Evolutionary conservation across 2,113 vertebrate species (phyloP), one percentile per base, ranked within the genome.

Genomic region (Picathartes gymnocephalus): DNA sequence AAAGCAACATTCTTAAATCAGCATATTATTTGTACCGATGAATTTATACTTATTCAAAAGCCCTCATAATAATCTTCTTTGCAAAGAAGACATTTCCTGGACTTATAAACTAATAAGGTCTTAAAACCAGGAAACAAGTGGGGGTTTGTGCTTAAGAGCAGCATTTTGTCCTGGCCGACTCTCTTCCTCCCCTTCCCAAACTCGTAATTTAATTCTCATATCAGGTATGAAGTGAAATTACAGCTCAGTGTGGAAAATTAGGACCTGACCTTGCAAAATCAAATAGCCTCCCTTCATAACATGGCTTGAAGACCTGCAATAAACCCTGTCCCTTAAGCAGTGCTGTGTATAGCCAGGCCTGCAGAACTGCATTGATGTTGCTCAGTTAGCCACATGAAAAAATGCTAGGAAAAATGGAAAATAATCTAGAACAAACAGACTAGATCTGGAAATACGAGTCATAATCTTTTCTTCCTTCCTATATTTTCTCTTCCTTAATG

Each of bases 341-440:
- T 22, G 45, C 31, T 3, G 10, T 60, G 76, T 28, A 15, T 1
- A 88, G 42, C 3, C 13, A 48, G 21, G 53, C 57, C 78, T 57
- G 48, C 31, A 83, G 71, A 62, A 81, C 35, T 86, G 66, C 74
- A 77, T 0, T 77, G 39, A 74, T 78, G 61, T 31, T 84, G 82
- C 71, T 92, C 76, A 92, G 24, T 15, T 62, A 85, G 54, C 62
- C 85, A 45, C 81, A 39, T 88, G 62, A 86, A 94, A 90, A 92
- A 93, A 56, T 12, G 40, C 56, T 13, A 60, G 44, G 79, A 83
- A 95, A 93, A 87, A 81, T 15, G 60, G 72, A 93, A 94, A 97
- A 90, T 48, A 31, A 79, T 68, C 73, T 64, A 89, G 65, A 91
- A 89, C 64, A 86, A 94, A 91, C 31, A 95, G 60, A 95, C 92